phyloP scores from a whole-genome alignment of 2,888 invertebrate species.

The Drosophila neutralis region DNA sequence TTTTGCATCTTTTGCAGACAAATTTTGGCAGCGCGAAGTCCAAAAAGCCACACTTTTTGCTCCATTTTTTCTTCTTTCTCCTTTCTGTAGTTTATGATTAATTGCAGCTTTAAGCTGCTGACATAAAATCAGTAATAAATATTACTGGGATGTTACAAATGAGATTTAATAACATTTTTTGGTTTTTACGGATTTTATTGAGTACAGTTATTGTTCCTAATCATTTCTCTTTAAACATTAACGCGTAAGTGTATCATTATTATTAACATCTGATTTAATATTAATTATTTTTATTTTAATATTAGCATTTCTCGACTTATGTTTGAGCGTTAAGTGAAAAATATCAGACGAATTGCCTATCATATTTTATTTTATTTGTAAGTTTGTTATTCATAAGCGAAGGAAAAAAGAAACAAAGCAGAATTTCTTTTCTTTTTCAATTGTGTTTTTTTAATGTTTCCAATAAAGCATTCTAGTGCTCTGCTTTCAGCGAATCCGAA shows the following conservation, averaged over 20 bases:
- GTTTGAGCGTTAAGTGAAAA: not conserved
- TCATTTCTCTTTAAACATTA: not conserved
- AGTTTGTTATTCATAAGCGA: not conserved
- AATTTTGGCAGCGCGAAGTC: not conserved
- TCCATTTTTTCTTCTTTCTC: conserved; percentile 3
- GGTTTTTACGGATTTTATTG: not conserved
- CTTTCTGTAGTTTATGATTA: conserved; percentile 12
- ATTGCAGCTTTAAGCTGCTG: not conserved
- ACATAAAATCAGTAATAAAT: not conserved
- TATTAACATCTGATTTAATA: not conserved
- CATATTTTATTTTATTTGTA: not conserved
- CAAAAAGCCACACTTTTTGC: conserved; percentile 8
- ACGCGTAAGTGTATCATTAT: not conserved
- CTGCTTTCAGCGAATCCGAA: not conserved
- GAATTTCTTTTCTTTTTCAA: fast-evolving
- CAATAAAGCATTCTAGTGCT: not conserved
- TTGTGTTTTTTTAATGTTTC: not conserved
- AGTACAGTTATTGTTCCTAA: not conserved
- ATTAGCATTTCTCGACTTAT: not conserved
- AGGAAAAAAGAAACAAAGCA: not conserved
- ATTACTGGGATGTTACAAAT: not conserved
- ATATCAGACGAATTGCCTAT: not conserved
- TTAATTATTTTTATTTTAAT: not conserved
- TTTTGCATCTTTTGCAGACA: conserved; percentile 22
- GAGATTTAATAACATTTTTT: not conserved